These are phyloP conservation scores for Ctenopoma multispine DNA, from an alignment of 2,797 vertebrate species.

Conservation along the genomic window DNA sequence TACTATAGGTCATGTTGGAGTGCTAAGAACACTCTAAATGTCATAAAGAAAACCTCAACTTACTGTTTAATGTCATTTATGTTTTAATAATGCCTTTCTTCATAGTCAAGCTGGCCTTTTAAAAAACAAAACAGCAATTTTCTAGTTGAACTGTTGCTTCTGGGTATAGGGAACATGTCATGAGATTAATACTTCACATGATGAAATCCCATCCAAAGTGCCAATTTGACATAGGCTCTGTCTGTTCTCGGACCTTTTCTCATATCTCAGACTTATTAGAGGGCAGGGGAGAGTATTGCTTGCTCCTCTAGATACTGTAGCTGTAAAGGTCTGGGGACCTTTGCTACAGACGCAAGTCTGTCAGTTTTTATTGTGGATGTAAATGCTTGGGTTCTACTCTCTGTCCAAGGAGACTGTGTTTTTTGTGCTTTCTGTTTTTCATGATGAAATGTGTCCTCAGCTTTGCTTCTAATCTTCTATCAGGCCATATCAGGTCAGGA, in stretches of 20 bases:
- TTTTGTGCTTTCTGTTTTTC: constrained; percentile 36
- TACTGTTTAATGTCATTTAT: constrained; percentile 54
- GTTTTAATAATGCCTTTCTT: constrained; percentile 49
- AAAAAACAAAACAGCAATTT: constrained; percentile 70
- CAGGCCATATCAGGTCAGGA: constrained; percentile 28
- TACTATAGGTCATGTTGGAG: constrained; percentile 28
- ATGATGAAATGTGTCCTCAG: constrained; percentile 27
- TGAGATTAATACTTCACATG: constrained; percentile 56
- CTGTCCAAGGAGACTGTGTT: constrained; percentile 51
- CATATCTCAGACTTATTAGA: constrained; percentile 62
- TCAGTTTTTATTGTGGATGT: constrained; percentile 74
- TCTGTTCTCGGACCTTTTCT: constrained; percentile 54
- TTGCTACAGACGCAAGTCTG: constrained; percentile 68
- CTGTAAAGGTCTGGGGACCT: constrained; percentile 43
- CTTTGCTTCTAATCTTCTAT: constrained; percentile 4
- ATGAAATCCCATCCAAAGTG: constrained; percentile 47
- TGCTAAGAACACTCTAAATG: constrained; percentile 32
- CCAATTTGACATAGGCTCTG: constrained; percentile 50
- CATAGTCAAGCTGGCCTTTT: constrained; percentile 34
- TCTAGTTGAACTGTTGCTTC: constrained; percentile 62
- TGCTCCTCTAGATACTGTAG: constrained; percentile 53
- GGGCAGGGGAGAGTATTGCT: constrained; percentile 54
- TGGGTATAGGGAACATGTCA: constrained; percentile 55
- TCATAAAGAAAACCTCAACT: constrained; percentile 47
- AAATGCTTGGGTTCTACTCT: constrained; percentile 62